These are phyloP conservation scores for Halotydeus destructor DNA, from an alignment of 1,140 invertebrate species.

Conservation along the genomic window DNA sequence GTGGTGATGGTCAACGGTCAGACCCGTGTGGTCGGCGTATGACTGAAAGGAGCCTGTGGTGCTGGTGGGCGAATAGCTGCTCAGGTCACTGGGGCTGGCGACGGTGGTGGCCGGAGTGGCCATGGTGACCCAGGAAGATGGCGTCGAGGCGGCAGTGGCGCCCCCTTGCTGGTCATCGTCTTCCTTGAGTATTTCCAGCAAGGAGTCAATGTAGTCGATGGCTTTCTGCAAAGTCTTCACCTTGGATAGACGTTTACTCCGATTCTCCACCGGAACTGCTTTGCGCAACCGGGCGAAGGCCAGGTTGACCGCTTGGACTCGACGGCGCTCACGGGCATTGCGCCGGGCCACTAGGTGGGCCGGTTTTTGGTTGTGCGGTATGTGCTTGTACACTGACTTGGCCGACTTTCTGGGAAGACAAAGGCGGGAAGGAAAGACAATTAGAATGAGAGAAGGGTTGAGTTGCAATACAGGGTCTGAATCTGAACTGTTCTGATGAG, in stretches of 20 bases:
- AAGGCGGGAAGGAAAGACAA: too few relatives aligned
- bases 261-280: slow-evolving; percentile 25
- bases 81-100: too few relatives aligned
- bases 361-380: slow-evolving; percentile 28
- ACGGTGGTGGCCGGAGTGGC: too few relatives aligned
- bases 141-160: too few relatives aligned
- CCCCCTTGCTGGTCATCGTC: slow-evolving; percentile 10
- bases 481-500: too few relatives aligned
- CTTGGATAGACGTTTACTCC: slow-evolving; percentile 24
- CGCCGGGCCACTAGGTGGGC: slow-evolving; percentile 32
- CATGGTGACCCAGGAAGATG: too few relatives aligned
- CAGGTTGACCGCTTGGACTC: slow-evolving; percentile 34
- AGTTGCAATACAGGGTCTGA: too few relatives aligned
- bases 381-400: slow-evolving; percentile 22
- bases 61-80: too few relatives aligned
- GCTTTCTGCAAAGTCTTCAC: slow-evolving; percentile 24
- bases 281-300: slow-evolving; percentile 30
- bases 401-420: slow-evolving; percentile 3
- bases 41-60: too few relatives aligned
- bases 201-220: slow-evolving; percentile 23
- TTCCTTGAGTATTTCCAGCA: slow-evolving; percentile 20
- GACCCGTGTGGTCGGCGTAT: too few relatives aligned
- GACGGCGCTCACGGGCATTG: slow-evolving; percentile 33
- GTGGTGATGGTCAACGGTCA: too few relatives aligned
- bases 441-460: too few relatives aligned